phyloP scores from a whole-genome alignment of 2,113 vertebrate genomes.

The Trogon melanurus region DNA sequence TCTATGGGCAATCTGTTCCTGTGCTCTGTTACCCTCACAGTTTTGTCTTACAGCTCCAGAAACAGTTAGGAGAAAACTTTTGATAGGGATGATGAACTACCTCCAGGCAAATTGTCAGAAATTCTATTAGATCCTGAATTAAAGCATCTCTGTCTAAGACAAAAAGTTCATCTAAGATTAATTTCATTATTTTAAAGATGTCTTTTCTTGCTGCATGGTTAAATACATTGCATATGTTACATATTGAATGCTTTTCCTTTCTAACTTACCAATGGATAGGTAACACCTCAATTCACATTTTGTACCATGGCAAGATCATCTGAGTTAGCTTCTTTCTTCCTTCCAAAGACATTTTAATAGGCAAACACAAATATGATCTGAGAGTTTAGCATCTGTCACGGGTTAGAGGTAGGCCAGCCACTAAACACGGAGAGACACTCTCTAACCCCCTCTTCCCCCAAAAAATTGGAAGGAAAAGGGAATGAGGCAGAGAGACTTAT shows the following conservation, averaged over 20 bases:
- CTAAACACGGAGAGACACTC: no score
- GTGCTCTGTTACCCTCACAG: no score
- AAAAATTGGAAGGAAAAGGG: no score
- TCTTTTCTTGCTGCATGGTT: background rate
- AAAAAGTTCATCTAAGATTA: background rate
- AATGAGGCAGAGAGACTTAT: no score
- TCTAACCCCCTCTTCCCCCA: no score
- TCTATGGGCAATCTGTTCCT: no score
- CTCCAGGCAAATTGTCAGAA: background rate
- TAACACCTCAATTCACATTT: background rate
- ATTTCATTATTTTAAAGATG: background rate
- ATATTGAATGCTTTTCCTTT: background rate
- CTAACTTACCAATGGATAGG: background rate
- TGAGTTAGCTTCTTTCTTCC: background rate
- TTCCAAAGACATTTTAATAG: background rate
- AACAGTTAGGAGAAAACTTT: background rate
- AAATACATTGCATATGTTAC: background rate
- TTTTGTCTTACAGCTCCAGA: background rate
- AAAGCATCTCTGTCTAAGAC: background rate
- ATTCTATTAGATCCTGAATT: background rate
- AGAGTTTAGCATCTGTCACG: background rate
- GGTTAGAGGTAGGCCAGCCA: no score
- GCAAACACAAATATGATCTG: background rate
- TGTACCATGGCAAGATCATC: fast-evolving
- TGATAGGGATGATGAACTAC: background rate